Base-by-base conservation (phyloP, 2,797 vertebrate genomes). In the Sebastes minor region DNA sequence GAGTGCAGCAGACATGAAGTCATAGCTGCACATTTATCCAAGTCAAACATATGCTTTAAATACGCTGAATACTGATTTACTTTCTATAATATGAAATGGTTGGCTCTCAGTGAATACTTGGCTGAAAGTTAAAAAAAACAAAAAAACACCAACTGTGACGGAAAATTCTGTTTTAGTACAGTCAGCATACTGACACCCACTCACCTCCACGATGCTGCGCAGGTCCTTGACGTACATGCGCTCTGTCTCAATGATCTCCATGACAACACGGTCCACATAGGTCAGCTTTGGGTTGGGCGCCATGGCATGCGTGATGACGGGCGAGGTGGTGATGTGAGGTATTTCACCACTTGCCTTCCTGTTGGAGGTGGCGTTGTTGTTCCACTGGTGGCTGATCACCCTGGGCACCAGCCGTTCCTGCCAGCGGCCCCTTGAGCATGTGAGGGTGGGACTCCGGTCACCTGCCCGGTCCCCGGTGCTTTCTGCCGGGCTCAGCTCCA, bases 191-290 rank as follows among this genome's bases (percentile, higher is more conserved):
- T 32, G 76, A 80, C 59, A 14, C 59, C 11, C 27, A 28, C 97
- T 93, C 87, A 99, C 98, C 97, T 99, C 97, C 70, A 99, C 97
- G 0, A 99, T 99, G 94, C 97, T 98, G 81, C 96, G 95, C 65
- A 99, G 95, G 87, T 99, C 98, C 63, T 92, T 96, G 73, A 99
- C 97, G 0, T 99, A 99, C 94, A 96, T 98, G 66, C 98, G 97
- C 93, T 99, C 98, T 0, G 98, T 99, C 89, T 99, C 98, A 18
- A 99, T 97, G 0, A 99, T 98, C 94, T 99, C 98, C 94, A 98
- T 95, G 77, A 99, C 97, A 30, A 99, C 98, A 0, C 97, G 96
- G 85, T 98, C 98, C 93, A 98, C 92, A 61, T 99, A 98, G 71
- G 95, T 97, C 84, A 98, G 94, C 85, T 97, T 97, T 8, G 96